phyloP scores from a whole-genome alignment of 2,113 vertebrate species.

The Stomatorhinus ivindoensis region DNA sequence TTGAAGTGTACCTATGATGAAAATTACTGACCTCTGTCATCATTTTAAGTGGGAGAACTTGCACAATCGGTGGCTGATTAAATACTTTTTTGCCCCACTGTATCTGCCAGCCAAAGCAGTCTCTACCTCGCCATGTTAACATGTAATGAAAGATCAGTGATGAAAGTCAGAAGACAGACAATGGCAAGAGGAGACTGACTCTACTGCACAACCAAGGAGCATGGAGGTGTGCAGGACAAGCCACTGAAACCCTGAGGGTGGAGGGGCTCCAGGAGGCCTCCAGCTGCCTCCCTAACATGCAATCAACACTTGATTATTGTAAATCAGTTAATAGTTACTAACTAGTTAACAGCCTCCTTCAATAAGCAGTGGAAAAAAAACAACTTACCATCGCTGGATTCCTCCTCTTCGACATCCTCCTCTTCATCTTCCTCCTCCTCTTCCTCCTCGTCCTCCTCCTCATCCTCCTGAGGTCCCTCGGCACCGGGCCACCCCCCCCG shows the following conservation, averaged over 20 bases:
- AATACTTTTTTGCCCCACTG: too few species aligned
- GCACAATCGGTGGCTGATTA: too few species aligned
- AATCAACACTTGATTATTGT: neutral
- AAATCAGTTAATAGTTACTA: neutral
- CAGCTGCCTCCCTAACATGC: neutral
- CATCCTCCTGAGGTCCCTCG: slow-evolving; percentile 31
- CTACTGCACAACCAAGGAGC: neutral
- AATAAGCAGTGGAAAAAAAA: neutral
- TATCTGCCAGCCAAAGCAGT: neutral
- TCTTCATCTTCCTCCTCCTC: slow-evolving; percentile 37
- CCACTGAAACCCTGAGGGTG: neutral
- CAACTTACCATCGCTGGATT: slow-evolving; percentile 72
- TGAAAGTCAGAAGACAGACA: neutral
- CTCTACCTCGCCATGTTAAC: neutral
- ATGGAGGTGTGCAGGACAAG: neutral
- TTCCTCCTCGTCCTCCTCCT: slow-evolving; percentile 48
- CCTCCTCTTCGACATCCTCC: slow-evolving; percentile 49
- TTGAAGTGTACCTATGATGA: too few species aligned
- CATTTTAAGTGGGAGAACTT: too few species aligned
- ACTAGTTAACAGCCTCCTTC: neutral
- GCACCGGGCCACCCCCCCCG: slow-evolving; percentile 30
- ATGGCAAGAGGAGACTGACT: neutral
- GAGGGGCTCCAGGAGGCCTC: neutral
- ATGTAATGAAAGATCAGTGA: neutral
- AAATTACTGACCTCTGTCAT: too few species aligned